These are phyloP conservation scores for Aphidius colemani DNA, from an alignment of 2,888 invertebrate genomes.

Conservation along the genomic window DNA sequence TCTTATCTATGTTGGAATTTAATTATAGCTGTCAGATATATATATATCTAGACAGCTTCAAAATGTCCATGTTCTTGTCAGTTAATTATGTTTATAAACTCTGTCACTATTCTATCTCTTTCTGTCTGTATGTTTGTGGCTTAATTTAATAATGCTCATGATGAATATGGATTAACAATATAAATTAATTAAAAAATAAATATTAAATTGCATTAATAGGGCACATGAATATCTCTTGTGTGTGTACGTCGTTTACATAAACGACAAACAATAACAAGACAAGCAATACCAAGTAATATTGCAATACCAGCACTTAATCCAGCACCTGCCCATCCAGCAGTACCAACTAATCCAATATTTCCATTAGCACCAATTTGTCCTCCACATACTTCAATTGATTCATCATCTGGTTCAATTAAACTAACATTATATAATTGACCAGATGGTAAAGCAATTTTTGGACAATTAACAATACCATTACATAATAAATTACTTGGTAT, in stretches of 20 bases:
- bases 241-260: slow-evolving; percentile 67
- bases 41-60: slow-evolving; percentile 19
- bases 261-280: slow-evolving; percentile 67
- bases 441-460: slow-evolving; percentile 63
- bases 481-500: slow-evolving; percentile 84
- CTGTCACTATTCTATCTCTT: no score
- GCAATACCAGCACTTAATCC: slow-evolving; percentile 68
- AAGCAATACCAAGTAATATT: slow-evolving; percentile 64
- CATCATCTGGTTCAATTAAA: slow-evolving; percentile 69
- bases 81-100: not conserved
- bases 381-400: slow-evolving; percentile 75
- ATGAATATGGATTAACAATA: no score
- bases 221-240: slow-evolving; percentile 67
- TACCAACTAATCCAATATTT: slow-evolving; percentile 60
- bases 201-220: slow-evolving; percentile 60
- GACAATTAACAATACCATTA: slow-evolving; percentile 87
- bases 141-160: no score
- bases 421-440: slow-evolving; percentile 35
- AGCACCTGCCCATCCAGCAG: slow-evolving; percentile 67
- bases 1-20: slow-evolving; percentile 32
- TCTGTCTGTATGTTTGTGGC: no score
- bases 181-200: no score
- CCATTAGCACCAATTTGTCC: slow-evolving; percentile 60
- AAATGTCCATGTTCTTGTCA: not conserved
- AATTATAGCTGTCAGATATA: slow-evolving; percentile 31